A percentile compares a stretch with the other conserved stretches of the same genome.
phyloP scores from a whole-genome alignment of 2,888 invertebrate genomes.

The Chloroclysta siterata region DNA sequence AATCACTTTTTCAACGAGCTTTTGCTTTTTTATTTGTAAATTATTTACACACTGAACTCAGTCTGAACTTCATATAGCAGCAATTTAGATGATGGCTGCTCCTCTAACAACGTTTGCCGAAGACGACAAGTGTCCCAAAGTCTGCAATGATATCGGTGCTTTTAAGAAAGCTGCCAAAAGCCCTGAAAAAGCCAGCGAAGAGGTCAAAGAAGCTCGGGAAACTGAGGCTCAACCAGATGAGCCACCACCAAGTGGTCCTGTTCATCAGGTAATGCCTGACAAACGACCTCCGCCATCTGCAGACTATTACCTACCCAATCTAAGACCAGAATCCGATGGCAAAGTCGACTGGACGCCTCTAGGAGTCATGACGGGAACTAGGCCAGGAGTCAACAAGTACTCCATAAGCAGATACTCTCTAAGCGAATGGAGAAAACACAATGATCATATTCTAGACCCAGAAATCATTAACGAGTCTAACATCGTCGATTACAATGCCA shows the following conservation, averaged over 20 bases:
- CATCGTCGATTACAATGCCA: constrained; percentile 86
- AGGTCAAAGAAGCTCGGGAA: constrained; percentile 47
- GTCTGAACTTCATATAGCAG: background rate
- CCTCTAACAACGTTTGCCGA: constrained; percentile 62
- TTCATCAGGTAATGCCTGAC: constrained; percentile 36
- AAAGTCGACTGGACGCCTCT: constrained; percentile 90
- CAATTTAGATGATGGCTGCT: constrained; percentile 35
- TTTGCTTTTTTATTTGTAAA: background rate
- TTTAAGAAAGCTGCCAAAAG: constrained; percentile 64
- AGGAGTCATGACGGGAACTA: constrained; percentile 88
- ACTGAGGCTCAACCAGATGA: constrained; percentile 27
- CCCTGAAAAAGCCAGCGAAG: constrained; percentile 51
- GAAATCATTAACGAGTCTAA: constrained; percentile 82
- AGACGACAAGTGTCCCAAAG: constrained; percentile 63
- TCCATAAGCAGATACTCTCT: constrained; percentile 89
- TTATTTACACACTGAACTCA: constrained; percentile 1
- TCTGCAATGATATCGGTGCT: constrained; percentile 69
- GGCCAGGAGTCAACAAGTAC: constrained; percentile 90
- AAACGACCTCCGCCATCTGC: constrained; percentile 42
- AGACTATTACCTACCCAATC: constrained; percentile 60
- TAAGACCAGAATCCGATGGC: constrained; percentile 88
- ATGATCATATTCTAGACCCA: constrained; percentile 80
- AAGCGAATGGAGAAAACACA: constrained; percentile 89
- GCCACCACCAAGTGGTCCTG: constrained; percentile 12
- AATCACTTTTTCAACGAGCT: background rate